Evolutionary conservation across 2,888 invertebrate genomes (phyloP), one percentile per base, ranked within the genome.

Genomic region (Drosophila recens): DNA sequence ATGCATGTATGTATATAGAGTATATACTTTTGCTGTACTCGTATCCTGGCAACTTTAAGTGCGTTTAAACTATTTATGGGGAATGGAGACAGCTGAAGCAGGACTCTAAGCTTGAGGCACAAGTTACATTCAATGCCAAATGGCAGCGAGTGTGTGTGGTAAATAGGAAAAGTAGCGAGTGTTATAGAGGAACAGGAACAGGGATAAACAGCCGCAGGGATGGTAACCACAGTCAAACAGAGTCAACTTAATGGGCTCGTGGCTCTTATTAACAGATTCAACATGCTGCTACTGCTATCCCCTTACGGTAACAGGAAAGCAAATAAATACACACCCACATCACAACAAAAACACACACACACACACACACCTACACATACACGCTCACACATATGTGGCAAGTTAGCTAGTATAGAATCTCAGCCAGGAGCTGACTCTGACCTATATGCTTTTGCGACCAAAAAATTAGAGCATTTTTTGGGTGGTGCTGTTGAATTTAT

Each of bases 241-340:
- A 75, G 63, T 68, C 74, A 82, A 76, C 74, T 73, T 75, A 78
- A 86, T 78, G 87, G 80, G 80, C 81, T 78, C 75, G 87, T 82
- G 87, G 75, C 71, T 72, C 75, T 78, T 86, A 83, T 86, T 86
- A 86, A 78, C 87, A 83, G 87, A 80, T 79, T 83, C 80, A 82
- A 75, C 86, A 79, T 67, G 74, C 81, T 72, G 27, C 27, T 27
- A 6, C 27, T 20, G 53, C 45, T 42, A 43, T 33, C 15, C n/a
- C 23, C 46, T 45, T 61, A 68, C 57, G 61, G 43, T 15, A 53
- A 33, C 48, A 58, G 54, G 20, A 38, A 68, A 54, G 36, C 58
- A 58, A 58, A 58, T 58, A 58, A 38, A 58, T 48, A 56, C 36
- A n/a, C 43, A 49, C 23, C 23, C 59, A 52, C 36, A 38, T 23